Evolutionary conservation across 2,888 invertebrate genomes (phyloP), one percentile per base, ranked within the genome.

Genomic region (Trichopoda pennipes): DNA sequence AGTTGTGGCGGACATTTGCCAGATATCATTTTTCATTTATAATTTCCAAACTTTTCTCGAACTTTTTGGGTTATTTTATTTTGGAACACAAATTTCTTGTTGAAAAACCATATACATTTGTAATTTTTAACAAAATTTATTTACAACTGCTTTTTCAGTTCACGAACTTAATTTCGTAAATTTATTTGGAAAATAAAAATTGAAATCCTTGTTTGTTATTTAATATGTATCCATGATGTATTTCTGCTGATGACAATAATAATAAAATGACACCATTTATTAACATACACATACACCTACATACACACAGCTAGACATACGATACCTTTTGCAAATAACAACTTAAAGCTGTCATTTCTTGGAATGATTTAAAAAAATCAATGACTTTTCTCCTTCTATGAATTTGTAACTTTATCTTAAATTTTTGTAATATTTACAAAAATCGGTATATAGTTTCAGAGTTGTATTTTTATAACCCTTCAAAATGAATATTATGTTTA

Each of bases 261-360:
- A 61, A 61, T 68, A 32, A 73, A 80, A 63, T 80, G 80, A 80
- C 69, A 80, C 74, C 63, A 69, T 80, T 51, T 63, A 69, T 64
- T 80, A 10, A 56, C 12, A 28, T 4, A 56, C 12, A 47, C 10
- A n/a, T n/a, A n/a, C n/a, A n/a, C n/a, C n/a, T n/a, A n/a, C n/a
- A n/a, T n/a, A n/a, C n/a, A 55, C 3, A 64, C 17, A 32, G 12
- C 21, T n/a, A 44, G 7, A 44, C 21, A 49, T 1, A 53, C 51
- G 49, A 64, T 35, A 70, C 16, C 64, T 75, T 44, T 47, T 80
- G 47, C 23, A 69, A 75, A 73, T 70, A 75, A 63, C 47, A 56
- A 58, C 49, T 56, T 35, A 42, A 7, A 19, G 35, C 55, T 74
- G 19, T 69, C 68, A 55, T 49, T 17, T 60, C 17, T 19, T 16